These are phyloP conservation scores for Diadumene lineata DNA, from an alignment of 92 coral and sea anemone genomes.

Conservation along the genomic window DNA sequence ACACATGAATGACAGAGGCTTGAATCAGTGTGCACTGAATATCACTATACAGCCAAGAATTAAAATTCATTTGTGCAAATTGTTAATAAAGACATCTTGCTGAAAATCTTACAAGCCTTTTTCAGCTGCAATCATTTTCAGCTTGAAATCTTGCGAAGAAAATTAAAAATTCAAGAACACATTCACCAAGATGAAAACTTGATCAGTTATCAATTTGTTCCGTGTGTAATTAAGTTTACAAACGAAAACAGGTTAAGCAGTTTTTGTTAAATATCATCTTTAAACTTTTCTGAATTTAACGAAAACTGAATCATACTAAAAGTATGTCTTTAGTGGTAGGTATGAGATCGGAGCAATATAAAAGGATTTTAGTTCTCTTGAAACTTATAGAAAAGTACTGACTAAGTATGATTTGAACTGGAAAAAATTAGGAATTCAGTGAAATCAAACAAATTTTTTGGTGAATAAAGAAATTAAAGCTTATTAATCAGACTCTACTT, in stretches of 20 bases:
- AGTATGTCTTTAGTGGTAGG: no score
- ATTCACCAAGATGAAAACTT: background rate
- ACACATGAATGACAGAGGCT: no score
- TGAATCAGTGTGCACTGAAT: no score
- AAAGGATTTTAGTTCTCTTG: background rate
- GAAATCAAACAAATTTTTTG: background rate
- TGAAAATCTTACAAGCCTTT: background rate
- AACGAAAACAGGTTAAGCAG: no score
- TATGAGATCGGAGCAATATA: background rate
- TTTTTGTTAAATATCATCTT: no score
- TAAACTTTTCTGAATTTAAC: no score
- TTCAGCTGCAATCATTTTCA: background rate
- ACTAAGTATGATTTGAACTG: background rate
- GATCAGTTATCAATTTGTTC: background rate
- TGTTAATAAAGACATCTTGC: background rate
- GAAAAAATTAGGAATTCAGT: no score
- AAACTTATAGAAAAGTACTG: constrained; percentile 6
- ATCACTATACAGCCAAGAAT: background rate
- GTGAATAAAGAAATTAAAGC: no score
- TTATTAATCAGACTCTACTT: no score
- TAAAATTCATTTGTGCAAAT: background rate
- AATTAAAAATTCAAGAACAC: background rate
- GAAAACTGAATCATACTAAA: no score
- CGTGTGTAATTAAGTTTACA: no score
- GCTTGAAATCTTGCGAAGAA: background rate